Conservation (phyloP, 2,888 invertebrate species). For the Thereva nobilitata region DNA sequence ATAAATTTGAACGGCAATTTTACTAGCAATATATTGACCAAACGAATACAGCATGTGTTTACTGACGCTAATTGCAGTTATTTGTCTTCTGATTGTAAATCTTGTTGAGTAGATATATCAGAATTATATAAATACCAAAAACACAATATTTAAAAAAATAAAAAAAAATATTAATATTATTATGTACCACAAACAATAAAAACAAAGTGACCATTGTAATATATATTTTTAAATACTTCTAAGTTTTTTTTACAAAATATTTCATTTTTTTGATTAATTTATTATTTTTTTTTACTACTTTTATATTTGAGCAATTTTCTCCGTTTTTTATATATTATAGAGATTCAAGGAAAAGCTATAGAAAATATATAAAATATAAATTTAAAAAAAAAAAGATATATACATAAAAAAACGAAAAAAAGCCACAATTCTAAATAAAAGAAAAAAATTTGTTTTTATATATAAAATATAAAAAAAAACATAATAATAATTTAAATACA, state of each 20-base stretch:
- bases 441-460: constrained; percentile 42
- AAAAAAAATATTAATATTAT: constrained; percentile 39
- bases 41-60: constrained; percentile 38
- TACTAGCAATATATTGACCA: constrained; percentile 29
- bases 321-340: constrained; percentile 42
- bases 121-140: constrained; percentile 49
- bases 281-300: too few species aligned
- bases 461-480: constrained; percentile 42
- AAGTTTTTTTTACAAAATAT: constrained; percentile 11
- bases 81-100: constrained; percentile 60
- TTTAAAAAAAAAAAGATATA: constrained; percentile 28
- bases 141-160: constrained; percentile 41
- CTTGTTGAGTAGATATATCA: constrained; percentile 59
- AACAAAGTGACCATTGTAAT: constrained; percentile 33
- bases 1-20: constrained; percentile 21
- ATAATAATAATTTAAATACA: constrained; percentile 33
- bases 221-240: constrained; percentile 28
- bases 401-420: constrained; percentile 37
- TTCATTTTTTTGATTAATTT: constrained; percentile 7
- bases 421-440: constrained; percentile 47
- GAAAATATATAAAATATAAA: constrained; percentile 18
- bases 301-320: too few species aligned
- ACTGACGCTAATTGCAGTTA: constrained; percentile 55
- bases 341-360: constrained; percentile 23
- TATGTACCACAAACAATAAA: constrained; percentile 49